Conservation (phyloP, 37 sponge, comb jelly and placozoan species). For the Ephydatia muelleri region DNA sequence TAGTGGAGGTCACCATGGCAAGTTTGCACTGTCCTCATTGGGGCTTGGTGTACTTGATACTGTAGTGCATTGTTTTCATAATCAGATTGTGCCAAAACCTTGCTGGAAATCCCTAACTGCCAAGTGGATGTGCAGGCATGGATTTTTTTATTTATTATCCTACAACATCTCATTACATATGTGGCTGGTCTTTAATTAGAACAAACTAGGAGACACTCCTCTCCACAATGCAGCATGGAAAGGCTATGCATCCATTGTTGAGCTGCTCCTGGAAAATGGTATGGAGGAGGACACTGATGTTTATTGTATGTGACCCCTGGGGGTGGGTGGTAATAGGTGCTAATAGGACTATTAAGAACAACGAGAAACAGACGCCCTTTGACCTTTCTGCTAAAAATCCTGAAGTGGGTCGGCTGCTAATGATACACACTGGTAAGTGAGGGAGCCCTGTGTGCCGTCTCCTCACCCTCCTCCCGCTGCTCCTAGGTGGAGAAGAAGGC, state of each 20-base stretch:
- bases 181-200: conserved; percentile 47
- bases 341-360: conserved; percentile 70
- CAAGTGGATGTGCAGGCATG: conserved; percentile 78
- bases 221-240: conserved; percentile 99
- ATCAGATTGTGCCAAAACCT: conserved; percentile 69
- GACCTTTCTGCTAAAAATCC: conserved; percentile 76
- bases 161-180: neutral
- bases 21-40: neutral
- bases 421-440: conserved; percentile 44
- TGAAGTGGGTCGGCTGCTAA: conserved; percentile 72
- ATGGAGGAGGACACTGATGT: neutral
- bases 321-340: conserved; percentile 47
- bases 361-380: conserved; percentile 82
- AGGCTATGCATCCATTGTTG: conserved; percentile 78
- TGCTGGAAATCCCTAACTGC: conserved; percentile 62
- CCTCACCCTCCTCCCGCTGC: neutral
- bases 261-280: conserved; percentile 83
- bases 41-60: conserved; percentile 26
- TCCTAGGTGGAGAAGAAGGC: conserved; percentile 15
- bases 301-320: neutral
- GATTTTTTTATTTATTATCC: neutral
- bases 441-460: neutral
- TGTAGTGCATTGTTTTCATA: neutral
- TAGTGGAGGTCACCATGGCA: conserved; percentile 86
- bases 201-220: conserved; percentile 97